These are phyloP conservation scores for Lithophane ornitopus DNA, from an alignment of 2,888 invertebrate species.

Conservation along the genomic window DNA sequence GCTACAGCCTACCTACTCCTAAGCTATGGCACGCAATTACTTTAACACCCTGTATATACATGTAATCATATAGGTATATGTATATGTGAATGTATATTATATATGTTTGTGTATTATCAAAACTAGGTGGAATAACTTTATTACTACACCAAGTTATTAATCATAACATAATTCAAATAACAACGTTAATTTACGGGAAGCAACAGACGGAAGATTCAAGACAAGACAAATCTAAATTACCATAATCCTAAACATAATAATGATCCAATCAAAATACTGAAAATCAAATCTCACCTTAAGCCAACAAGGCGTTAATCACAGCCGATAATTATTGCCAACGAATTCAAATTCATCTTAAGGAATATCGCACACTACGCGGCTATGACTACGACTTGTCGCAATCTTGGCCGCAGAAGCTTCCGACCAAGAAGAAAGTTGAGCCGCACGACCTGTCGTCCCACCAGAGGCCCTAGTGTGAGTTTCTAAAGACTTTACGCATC, in stretches of 20 bases:
- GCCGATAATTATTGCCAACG: slow-evolving; percentile 51
- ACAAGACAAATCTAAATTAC: slow-evolving; percentile 19
- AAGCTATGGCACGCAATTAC: too few species aligned
- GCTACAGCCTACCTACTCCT: too few species aligned
- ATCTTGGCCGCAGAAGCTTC: background rate
- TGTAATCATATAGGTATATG: too few species aligned
- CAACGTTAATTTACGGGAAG: slow-evolving; percentile 7
- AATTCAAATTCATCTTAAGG: slow-evolving; percentile 43
- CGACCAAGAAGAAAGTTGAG: background rate
- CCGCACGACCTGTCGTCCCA: background rate
- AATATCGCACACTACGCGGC: background rate
- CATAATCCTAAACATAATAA: slow-evolving; percentile 36
- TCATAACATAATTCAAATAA: slow-evolving; percentile 2
- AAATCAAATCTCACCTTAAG: slow-evolving; percentile 28
- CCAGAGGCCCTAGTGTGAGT: too few species aligned
- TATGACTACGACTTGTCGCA: background rate
- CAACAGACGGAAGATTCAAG: background rate
- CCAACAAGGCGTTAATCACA: slow-evolving; percentile 44
- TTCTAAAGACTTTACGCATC: too few species aligned
- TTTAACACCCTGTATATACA: too few species aligned
- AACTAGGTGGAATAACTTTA: background rate
- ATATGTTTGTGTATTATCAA: background rate
- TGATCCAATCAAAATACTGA: slow-evolving; percentile 30
- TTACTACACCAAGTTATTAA: slow-evolving; percentile 8
- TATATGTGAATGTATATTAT: too few species aligned